phyloP scores from a whole-genome alignment of 2,888 invertebrate genomes.

The Hypsopygia costalis region DNA sequence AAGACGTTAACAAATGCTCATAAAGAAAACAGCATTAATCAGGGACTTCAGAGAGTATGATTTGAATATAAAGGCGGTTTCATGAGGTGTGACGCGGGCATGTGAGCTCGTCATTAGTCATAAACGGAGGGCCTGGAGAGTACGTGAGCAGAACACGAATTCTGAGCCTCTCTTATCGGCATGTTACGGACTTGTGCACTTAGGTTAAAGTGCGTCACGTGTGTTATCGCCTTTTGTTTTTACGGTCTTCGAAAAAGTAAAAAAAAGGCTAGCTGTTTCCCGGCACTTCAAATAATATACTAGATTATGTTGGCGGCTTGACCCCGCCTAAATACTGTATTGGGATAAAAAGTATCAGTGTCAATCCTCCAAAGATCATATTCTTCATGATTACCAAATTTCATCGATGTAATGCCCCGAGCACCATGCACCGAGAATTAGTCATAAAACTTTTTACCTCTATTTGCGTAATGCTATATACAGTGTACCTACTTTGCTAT shows the following conservation, averaged over 20 bases:
- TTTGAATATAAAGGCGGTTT: constrained; percentile 33
- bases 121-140: constrained; percentile 54
- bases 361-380: no score
- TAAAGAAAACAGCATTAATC: constrained; percentile 76
- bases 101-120: constrained; percentile 79
- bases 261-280: no score
- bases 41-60: constrained; percentile 65
- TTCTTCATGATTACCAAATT: no score
- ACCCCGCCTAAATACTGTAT: no score
- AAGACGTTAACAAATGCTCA: constrained; percentile 62
- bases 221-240: constrained; percentile 1
- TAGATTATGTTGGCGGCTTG: no score
- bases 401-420: no score
- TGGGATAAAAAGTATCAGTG: no score
- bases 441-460: no score
- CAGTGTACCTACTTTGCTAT: no score
- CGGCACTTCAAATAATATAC: no score
- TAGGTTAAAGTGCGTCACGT: constrained; percentile 1
- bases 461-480: no score
- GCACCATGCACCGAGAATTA: no score
- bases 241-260: background rate
- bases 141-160: constrained; percentile 58
- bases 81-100: constrained; percentile 52
- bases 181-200: constrained; percentile 8
- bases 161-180: constrained; percentile 37